A percentile compares a stretch with the other conserved stretches of the same genome.
Conservation (phyloP, 2,797 vertebrate genomes). For the Lutjanus argentimaculatus region DNA sequence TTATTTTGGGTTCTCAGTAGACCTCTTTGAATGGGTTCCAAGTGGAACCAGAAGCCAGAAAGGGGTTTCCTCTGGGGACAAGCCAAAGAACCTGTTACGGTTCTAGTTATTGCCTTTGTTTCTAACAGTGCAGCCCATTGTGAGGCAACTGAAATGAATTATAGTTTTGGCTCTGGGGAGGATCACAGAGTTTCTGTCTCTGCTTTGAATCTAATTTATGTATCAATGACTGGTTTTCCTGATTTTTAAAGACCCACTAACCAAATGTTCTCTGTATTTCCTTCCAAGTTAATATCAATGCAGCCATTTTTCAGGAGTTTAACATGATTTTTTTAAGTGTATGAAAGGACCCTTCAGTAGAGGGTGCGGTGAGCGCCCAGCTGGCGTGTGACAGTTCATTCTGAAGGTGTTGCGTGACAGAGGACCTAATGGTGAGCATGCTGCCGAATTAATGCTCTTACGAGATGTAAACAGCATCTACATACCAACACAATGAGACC, state of each 20-base stretch:
- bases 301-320: background rate
- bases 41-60: too few species aligned
- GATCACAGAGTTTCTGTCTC: slow-evolving; percentile 1
- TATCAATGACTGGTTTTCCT: slow-evolving; percentile 7
- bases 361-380: background rate
- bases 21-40: too few species aligned
- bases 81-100: too few species aligned
- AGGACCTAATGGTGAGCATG: slow-evolving; percentile 54
- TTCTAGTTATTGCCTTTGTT: too few species aligned
- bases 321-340: slow-evolving; percentile 16
- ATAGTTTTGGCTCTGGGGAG: background rate
- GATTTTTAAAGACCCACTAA: background rate
- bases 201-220: slow-evolving; percentile 30
- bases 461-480: slow-evolving; percentile 68
- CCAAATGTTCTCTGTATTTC: slow-evolving; percentile 11
- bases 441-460: slow-evolving; percentile 71
- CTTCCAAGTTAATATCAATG: slow-evolving; percentile 15
- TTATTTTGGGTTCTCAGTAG: too few species aligned
- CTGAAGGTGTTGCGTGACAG: slow-evolving; percentile 65
- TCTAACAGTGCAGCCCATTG: background rate
- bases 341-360: background rate
- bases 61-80: too few species aligned
- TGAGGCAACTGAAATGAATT: slow-evolving; percentile 34
- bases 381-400: slow-evolving; percentile 16
- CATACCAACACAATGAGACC: slow-evolving; percentile 65